A percentile compares a stretch with the other conserved stretches of the same genome.
phyloP scores from a whole-genome alignment of 2,113 vertebrate genomes.

The Aleadryas rufinucha region DNA sequence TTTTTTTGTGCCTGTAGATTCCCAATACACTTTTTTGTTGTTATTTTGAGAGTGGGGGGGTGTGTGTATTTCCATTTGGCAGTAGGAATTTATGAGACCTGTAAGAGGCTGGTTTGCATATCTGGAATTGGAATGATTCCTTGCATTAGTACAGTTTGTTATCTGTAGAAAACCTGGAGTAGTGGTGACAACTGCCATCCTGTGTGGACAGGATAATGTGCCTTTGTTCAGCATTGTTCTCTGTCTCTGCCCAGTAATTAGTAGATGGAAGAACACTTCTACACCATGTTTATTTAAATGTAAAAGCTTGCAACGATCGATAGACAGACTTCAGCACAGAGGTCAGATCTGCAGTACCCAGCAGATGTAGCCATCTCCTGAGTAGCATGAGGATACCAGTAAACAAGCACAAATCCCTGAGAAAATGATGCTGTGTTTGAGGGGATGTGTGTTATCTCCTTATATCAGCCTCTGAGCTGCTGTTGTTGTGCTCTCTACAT shows the following conservation, averaged over 20 bases:
- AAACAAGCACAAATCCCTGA: slow-evolving; percentile 38
- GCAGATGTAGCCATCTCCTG: neutral
- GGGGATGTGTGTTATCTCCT: slow-evolving; percentile 21
- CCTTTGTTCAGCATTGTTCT: neutral
- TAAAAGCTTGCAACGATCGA: neutral
- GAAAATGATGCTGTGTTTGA: slow-evolving; percentile 36
- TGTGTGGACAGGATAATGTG: neutral
- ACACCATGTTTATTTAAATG: neutral
- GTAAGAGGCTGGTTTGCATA: neutral
- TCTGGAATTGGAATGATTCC: neutral
- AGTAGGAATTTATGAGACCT: neutral
- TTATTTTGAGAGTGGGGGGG: neutral
- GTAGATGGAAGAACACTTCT: neutral
- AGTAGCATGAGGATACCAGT: neutral
- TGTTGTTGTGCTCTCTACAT: neutral
- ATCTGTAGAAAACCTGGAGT: neutral
- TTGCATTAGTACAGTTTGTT: neutral
- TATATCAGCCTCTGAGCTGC: slow-evolving; percentile 28
- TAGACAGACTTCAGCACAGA: neutral
- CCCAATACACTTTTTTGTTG: neutral
- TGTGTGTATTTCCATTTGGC: neutral
- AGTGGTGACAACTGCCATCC: neutral
- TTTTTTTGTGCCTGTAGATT: neutral
- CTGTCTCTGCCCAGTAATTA: neutral
- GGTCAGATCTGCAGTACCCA: neutral